Percentiles rank a stretch among this genome's conserved stretches.
Conservation (phyloP, 2,797 vertebrate genomes). For the Chelon labrosus region DNA sequence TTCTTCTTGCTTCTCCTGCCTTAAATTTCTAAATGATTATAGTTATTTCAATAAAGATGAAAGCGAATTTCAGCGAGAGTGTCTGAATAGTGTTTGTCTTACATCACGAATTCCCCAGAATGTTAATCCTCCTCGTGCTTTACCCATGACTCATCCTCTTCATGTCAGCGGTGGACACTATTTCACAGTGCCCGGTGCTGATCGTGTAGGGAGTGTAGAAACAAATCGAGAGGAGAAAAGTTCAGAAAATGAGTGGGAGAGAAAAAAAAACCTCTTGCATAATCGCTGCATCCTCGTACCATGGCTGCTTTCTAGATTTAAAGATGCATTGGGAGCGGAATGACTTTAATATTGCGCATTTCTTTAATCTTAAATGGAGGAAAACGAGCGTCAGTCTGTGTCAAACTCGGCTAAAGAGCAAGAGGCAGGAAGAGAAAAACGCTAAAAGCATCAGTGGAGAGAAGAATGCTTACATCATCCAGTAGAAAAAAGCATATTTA, state of each 20-base stretch:
- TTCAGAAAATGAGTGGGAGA: slow-evolving; percentile 50
- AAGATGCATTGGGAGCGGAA: slow-evolving; percentile 16
- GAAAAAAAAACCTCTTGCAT: slow-evolving; percentile 61
- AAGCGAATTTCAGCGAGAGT: slow-evolving; percentile 35
- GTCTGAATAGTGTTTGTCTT: neutral
- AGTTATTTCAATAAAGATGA: slow-evolving; percentile 77
- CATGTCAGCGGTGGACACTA: slow-evolving; percentile 40
- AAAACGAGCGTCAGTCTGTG: slow-evolving; percentile 25
- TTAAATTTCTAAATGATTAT: slow-evolving; percentile 61
- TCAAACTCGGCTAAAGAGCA: slow-evolving; percentile 28
- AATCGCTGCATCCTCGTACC: slow-evolving; percentile 41
- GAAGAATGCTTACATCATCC: slow-evolving; percentile 54
- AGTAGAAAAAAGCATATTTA: slow-evolving; percentile 76
- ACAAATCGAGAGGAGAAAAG: slow-evolving; percentile 24
- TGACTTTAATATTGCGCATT: slow-evolving; percentile 17
- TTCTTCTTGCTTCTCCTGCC: slow-evolving; percentile 45
- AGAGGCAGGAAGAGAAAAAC: slow-evolving; percentile 27
- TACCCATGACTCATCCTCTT: slow-evolving; percentile 55
- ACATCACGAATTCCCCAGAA: slow-evolving; percentile 20
- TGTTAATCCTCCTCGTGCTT: slow-evolving; percentile 23
- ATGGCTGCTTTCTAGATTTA: slow-evolving; percentile 24
- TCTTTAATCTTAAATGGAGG: slow-evolving; percentile 44
- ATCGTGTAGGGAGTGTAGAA: slow-evolving; percentile 44
- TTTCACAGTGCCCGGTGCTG: slow-evolving; percentile 13
- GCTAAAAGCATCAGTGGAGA: slow-evolving; percentile 53